Evolutionary conservation across 2,888 invertebrate genomes (phyloP), one percentile per base, ranked within the genome.

Genomic region (Vesta saturnalis): DNA sequence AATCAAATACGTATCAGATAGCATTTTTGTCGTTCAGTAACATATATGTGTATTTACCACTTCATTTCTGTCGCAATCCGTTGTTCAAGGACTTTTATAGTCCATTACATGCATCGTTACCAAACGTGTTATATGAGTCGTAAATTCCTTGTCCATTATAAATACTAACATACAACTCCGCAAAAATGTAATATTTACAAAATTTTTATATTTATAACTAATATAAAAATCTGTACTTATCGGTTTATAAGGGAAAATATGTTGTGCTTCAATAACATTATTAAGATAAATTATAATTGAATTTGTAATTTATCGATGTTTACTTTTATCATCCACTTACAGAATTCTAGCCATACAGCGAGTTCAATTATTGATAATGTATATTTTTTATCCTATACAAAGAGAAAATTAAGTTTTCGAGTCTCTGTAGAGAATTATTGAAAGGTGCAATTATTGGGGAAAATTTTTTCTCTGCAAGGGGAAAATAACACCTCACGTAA

Each of bases 81-180:
- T 39, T 39, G 39, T 39, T 39, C 39, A 39, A 39, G n/a, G 39
- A 39, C 39, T 47, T 60, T 61, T 61, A 61, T 52, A 43, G 43
- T n/a, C 55, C 61, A 55, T 61, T 61, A 61, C 54, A 61, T 30
- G 61, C 54, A 55, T 61, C 61, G 54, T 61, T 61, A 61, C 61
- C 54, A 54, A 55, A 19, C 15, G 39, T 55, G 55, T 30, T 61
- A 55, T 61, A 61, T 61, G 61, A 55, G 15, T 55, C 61, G 61
- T 61, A 61, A 61, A 52, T 18, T 43, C 21, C 39, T 61, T 54
- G 39, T 39, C 39, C 39, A 39, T 39, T 39, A n/a, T 39, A 39
- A 39, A 39, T n/a, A n/a, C 39, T n/a, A n/a, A 39, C n/a, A 39
- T n/a, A 39, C 12, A 39, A 39, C 39, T 39, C 39, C 39, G n/a